Conservation (phyloP, 1,140 invertebrate genomes). For the Pectinophora gossypiella region DNA sequence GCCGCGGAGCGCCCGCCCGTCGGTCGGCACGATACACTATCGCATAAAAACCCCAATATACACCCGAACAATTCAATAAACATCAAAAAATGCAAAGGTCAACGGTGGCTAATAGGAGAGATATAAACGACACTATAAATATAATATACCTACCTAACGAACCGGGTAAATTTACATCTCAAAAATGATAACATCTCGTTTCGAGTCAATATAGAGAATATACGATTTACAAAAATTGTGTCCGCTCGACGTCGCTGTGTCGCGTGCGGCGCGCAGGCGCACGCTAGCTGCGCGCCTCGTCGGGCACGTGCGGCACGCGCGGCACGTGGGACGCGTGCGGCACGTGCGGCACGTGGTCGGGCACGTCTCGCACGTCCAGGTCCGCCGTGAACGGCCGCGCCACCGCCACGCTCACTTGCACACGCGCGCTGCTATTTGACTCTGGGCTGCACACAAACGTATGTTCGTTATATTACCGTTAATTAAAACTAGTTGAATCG, state of each 20-base stretch:
- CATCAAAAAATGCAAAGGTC: slow-evolving; percentile 58
- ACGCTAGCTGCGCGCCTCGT: background rate
- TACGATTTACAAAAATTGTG: slow-evolving; percentile 35
- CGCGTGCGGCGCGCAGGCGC: background rate
- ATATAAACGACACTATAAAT: slow-evolving; percentile 60
- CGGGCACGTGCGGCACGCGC: background rate
- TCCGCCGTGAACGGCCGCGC: slow-evolving; percentile 38
- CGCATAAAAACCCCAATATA: slow-evolving; percentile 27
- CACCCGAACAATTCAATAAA: slow-evolving; percentile 54
- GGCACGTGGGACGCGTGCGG: no score
- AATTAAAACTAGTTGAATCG: no score
- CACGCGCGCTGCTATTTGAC: slow-evolving; percentile 8
- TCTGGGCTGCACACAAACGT: no score
- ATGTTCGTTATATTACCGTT: no score
- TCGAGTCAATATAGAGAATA: slow-evolving; percentile 53
- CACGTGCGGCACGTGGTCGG: background rate
- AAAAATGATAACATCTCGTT: slow-evolving; percentile 62
- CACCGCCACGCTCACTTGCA: slow-evolving; percentile 18
- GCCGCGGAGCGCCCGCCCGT: background rate
- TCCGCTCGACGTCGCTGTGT: background rate
- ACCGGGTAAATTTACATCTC: slow-evolving; percentile 64
- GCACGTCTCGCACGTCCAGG: slow-evolving; percentile 18
- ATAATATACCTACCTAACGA: slow-evolving; percentile 42
- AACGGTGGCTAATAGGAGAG: slow-evolving; percentile 57
- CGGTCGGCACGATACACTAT: background rate